Evolutionary conservation across 2,113 vertebrate genomes (phyloP).

Genomic region (Poeciliopsis occidentalis): DNA sequence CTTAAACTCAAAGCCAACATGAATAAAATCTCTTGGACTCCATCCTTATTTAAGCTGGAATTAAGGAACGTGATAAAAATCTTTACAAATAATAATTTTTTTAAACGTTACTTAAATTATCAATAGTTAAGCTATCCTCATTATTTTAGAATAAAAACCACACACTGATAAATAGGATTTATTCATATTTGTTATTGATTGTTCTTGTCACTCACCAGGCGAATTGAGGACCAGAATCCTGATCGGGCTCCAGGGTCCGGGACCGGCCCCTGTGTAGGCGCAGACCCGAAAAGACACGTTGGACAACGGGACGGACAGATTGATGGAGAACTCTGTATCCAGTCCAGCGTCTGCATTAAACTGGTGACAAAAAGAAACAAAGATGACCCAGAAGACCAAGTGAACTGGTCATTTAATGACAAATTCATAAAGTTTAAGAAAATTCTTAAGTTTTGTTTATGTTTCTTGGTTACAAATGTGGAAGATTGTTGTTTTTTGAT

Average conservation of each 20-base stretch:
- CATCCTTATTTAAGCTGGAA: too few species aligned
- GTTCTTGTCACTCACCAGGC: conserved; percentile 65
- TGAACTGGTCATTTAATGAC: not conserved
- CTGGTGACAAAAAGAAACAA: conserved; percentile 59
- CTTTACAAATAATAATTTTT: too few species aligned
- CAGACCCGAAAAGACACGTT: conserved; percentile 85
- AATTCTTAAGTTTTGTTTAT: not conserved
- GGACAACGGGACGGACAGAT: conserved; percentile 75
- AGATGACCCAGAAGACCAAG: not conserved
- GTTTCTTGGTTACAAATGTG: not conserved
- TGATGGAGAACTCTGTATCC: conserved; percentile 80
- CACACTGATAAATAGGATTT: not conserved
- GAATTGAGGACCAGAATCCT: conserved; percentile 74
- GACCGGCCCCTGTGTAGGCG: conserved; percentile 85
- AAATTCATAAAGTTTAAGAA: not conserved
- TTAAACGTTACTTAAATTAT: too few species aligned
- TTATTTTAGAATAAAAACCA: not conserved
- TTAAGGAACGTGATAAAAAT: too few species aligned
- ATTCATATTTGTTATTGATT: not conserved
- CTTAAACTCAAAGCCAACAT: too few species aligned
- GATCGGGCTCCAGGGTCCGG: conserved; percentile 85
- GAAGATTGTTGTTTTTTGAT: too few species aligned
- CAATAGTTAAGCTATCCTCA: too few species aligned
- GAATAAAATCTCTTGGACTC: too few species aligned
- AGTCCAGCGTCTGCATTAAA: conserved; percentile 78